Percentiles rank a stretch among this genome's conserved stretches.
Conservation (phyloP, 2,888 invertebrate species). For the Lamellibrachia columna region DNA sequence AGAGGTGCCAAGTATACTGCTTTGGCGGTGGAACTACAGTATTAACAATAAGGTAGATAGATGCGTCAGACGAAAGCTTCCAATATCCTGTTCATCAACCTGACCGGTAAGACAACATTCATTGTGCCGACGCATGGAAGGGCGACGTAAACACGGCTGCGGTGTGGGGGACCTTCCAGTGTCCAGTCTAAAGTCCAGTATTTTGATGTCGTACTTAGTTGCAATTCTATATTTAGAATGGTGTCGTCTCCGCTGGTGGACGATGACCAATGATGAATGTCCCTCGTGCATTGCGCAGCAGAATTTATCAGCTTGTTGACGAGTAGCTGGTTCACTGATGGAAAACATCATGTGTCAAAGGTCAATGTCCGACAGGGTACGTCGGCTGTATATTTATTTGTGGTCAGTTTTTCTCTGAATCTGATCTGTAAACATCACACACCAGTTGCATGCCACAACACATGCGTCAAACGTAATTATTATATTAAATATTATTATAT, state of each 20-base stretch:
- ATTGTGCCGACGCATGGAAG: too few relatives aligned
- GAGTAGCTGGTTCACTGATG: neutral
- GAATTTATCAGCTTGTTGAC: neutral
- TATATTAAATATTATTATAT: neutral
- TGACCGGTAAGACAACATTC: too few relatives aligned
- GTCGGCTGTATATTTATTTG: neutral
- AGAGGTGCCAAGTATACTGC: too few relatives aligned
- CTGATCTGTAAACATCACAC: neutral
- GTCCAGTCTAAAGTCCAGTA: neutral
- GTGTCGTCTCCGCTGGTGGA: neutral
- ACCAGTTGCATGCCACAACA: neutral
- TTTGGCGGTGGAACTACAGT: too few relatives aligned
- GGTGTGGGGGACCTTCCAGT: neutral
- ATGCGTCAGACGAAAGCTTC: too few relatives aligned
- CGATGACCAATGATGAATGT: neutral
- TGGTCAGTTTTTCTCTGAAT: neutral
- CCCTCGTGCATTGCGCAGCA: neutral
- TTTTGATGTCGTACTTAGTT: neutral
- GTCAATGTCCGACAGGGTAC: neutral
- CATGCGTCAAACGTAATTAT: neutral
- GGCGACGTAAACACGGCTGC: too few relatives aligned
- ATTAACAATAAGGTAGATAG: too few relatives aligned
- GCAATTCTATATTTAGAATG: neutral
- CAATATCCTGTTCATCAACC: too few relatives aligned
- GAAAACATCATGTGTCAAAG: neutral